Evolutionary conservation across 2,113 vertebrate species (phyloP).

Genomic region (Lota lota): DNA sequence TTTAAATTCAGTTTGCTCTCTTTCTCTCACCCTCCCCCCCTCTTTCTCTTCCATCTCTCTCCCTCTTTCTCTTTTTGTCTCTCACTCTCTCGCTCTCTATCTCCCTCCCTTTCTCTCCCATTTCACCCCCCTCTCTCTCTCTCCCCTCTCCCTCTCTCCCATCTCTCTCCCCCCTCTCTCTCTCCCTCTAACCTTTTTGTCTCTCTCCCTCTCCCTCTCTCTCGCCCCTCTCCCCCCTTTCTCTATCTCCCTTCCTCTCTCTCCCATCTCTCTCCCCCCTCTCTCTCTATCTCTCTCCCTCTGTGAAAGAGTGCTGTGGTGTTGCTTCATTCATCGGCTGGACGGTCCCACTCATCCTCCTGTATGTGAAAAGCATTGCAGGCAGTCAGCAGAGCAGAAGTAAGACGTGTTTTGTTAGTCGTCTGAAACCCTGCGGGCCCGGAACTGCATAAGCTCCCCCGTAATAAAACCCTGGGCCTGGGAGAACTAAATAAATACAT

Average conservation of each 20-base stretch:
- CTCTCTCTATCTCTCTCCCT: constrained; percentile 53
- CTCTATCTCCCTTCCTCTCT: constrained; percentile 4
- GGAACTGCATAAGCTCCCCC: constrained; percentile 84
- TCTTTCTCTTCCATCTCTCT: too few species aligned
- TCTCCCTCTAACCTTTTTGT: background rate
- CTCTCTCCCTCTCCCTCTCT: background rate
- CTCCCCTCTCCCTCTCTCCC: too few species aligned
- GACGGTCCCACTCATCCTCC: constrained; percentile 75
- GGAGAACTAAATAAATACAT: constrained; percentile 79
- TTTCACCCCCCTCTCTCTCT: too few species aligned
- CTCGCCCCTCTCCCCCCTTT: background rate
- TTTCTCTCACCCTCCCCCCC: background rate
- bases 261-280: too few species aligned
- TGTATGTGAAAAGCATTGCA: constrained; percentile 87
- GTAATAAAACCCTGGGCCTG: constrained; percentile 79
- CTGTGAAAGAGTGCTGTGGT: constrained; percentile 67
- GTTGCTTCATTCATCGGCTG: constrained; percentile 72
- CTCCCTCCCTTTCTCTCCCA: too few species aligned
- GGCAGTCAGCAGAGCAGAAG: constrained; percentile 85
- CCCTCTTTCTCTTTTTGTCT: too few species aligned
- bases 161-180: background rate
- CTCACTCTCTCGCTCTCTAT: too few species aligned
- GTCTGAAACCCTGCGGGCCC: constrained; percentile 86
- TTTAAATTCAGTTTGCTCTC: background rate
- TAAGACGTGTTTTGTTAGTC: constrained; percentile 91